Conservation (phyloP, 2,113 vertebrate species). For the Lontra canadensis region DNA sequence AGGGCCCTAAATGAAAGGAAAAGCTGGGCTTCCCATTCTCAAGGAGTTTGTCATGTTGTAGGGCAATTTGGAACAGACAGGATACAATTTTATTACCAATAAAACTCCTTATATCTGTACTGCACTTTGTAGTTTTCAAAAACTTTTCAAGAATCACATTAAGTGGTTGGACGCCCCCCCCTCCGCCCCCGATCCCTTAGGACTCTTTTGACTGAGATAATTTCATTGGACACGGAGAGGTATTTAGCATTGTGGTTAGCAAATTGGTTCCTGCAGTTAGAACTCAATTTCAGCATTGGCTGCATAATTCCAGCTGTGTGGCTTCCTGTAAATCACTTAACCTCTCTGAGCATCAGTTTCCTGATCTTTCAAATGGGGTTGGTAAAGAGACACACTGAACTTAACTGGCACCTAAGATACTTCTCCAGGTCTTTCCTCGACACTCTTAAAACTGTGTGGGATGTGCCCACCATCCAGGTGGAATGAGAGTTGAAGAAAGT, state of each 20-base stretch:
- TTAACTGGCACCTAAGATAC: rapidly evolving
- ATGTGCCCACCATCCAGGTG: conserved; percentile 61
- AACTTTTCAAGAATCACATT: background rate
- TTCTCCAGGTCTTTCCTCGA: background rate
- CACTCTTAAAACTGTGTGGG: rapidly evolving
- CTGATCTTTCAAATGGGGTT: background rate
- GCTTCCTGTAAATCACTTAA: background rate
- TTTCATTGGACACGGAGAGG: background rate
- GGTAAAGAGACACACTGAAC: background rate
- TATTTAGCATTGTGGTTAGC: background rate
- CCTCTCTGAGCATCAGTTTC: background rate
- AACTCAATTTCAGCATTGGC: background rate
- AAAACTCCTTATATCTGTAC: background rate
- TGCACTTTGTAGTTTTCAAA: background rate
- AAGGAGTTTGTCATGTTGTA: too few species aligned
- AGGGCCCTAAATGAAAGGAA: background rate
- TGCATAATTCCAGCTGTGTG: background rate
- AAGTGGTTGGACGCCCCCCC: background rate
- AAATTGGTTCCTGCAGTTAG: background rate
- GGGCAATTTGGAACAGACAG: background rate
- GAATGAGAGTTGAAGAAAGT: background rate
- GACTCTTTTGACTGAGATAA: background rate
- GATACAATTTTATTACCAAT: background rate
- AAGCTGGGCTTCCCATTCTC: background rate
- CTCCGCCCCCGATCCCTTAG: background rate